Percentiles rank a stretch among this genome's conserved stretches.
These are phyloP conservation scores for Phyllostomus hastatus DNA, from an alignment of 2,113 vertebrate species.

Conservation along the genomic window DNA sequence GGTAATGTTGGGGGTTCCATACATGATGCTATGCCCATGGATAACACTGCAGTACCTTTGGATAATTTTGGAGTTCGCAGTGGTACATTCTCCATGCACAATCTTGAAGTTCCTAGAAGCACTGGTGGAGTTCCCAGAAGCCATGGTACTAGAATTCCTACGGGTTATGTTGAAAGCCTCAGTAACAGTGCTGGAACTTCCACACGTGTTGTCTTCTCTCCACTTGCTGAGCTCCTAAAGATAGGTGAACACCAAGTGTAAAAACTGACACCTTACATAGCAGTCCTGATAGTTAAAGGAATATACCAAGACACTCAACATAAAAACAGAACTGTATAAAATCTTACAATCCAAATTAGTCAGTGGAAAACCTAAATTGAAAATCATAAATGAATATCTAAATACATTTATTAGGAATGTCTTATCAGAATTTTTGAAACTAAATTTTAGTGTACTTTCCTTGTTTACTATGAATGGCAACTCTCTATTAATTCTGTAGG, in stretches of 20 bases:
- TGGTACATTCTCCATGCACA: not conserved
- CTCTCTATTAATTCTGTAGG: not conserved
- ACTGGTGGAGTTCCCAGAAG: not conserved
- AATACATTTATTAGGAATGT: not conserved
- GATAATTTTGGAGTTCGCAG: not conserved
- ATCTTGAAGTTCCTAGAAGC: conserved; percentile 10
- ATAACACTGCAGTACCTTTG: not conserved
- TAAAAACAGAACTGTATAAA: not conserved
- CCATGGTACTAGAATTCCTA: not conserved
- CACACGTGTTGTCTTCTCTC: not conserved
- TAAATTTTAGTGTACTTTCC: not conserved
- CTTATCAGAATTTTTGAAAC: not conserved
- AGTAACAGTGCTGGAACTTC: not conserved
- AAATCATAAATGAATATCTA: not conserved
- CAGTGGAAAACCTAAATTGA: not conserved
- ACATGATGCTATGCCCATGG: not conserved
- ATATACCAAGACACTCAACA: not conserved
- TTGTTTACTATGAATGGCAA: not conserved
- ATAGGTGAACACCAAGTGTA: conserved; percentile 27
- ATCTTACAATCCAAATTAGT: not conserved
- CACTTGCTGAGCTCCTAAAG: conserved; percentile 41
- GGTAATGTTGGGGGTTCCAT: not conserved
- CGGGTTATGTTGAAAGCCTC: not conserved
- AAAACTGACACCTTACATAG: conserved; percentile 2
- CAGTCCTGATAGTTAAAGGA: not conserved